These are phyloP conservation scores for Phataginus tricuspis DNA, from an alignment of 2,797 vertebrate species.

Conservation along the genomic window DNA sequence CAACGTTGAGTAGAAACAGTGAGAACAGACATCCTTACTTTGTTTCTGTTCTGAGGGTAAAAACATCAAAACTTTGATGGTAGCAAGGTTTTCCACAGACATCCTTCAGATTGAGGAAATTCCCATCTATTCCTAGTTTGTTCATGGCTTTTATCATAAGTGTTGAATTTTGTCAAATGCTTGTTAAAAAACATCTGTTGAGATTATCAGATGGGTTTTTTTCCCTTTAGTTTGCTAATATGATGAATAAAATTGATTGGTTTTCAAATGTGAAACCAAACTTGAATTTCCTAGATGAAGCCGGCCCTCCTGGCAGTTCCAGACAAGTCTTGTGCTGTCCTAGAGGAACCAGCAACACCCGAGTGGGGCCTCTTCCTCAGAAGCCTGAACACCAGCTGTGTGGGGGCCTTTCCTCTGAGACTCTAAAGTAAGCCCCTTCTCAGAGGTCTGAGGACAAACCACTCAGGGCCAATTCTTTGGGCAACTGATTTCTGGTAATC, in stretches of 20 bases:
- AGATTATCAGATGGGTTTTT: neutral
- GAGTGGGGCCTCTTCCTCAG: neutral
- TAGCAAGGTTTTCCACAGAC: slow-evolving; percentile 22
- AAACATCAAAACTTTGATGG: neutral
- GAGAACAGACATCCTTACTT: neutral
- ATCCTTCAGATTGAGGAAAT: neutral
- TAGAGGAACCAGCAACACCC: neutral
- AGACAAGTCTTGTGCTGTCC: neutral
- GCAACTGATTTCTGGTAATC: neutral
- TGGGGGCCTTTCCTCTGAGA: neutral
- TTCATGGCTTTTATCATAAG: neutral
- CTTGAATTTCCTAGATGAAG: neutral
- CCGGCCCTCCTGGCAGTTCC: neutral
- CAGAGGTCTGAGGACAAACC: neutral
- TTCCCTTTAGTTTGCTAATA: neutral
- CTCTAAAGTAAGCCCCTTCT: neutral
- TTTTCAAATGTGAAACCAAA: slow-evolving; percentile 39
- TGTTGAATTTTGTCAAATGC: neutral
- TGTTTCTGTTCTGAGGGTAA: neutral
- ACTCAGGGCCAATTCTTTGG: neutral
- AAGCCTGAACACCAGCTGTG: neutral
- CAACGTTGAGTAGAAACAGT: neutral
- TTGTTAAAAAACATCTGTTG: neutral
- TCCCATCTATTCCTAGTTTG: neutral
- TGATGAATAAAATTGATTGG: slow-evolving; percentile 31